Evolutionary conservation across 53 echinoderm and acorn worm species (phyloP).

Genomic region (Arbacia lixula): DNA sequence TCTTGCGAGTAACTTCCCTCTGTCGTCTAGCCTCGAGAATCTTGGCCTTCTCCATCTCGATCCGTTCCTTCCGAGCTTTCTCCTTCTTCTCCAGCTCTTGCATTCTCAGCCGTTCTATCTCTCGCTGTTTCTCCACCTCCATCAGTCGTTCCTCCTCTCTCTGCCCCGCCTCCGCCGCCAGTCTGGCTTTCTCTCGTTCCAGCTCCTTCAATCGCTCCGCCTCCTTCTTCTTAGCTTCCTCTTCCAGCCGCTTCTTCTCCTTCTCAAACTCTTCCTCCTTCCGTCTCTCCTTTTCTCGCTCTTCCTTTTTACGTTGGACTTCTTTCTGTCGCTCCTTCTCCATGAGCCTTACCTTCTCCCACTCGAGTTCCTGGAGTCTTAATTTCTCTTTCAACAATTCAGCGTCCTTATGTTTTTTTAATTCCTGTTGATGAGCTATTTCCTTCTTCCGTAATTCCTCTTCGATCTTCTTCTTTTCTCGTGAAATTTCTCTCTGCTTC

Average conservation of each 20-base stretch:
- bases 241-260: slow-evolving; percentile 34
- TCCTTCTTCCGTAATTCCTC: slow-evolving; percentile 42
- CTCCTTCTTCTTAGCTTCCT: slow-evolving; percentile 44
- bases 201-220: neutral
- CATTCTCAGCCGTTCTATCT: slow-evolving; percentile 13
- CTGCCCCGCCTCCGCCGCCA: slow-evolving; percentile 28
- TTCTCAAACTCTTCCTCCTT: slow-evolving; percentile 45
- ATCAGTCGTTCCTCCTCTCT: slow-evolving; percentile 36
- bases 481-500: slow-evolving; percentile 33
- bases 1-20: slow-evolving; percentile 3
- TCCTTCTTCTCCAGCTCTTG: slow-evolving; percentile 40
- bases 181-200: slow-evolving; percentile 12
- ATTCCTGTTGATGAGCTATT: slow-evolving; percentile 22
- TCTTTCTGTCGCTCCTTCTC: slow-evolving; percentile 44
- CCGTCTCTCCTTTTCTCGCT: slow-evolving; percentile 24
- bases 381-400: slow-evolving; percentile 19
- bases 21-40: slow-evolving; percentile 39
- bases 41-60: slow-evolving; percentile 36
- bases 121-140: slow-evolving; percentile 17
- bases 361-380: slow-evolving; percentile 4
- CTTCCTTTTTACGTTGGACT: slow-evolving; percentile 15
- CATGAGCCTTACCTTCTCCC: slow-evolving; percentile 10
- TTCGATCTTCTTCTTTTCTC: slow-evolving; percentile 18
- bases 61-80: slow-evolving; percentile 39
- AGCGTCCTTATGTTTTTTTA: slow-evolving; percentile 19